Conservation (phyloP, 1,140 invertebrate genomes). For the Neelides sp. region DNA sequence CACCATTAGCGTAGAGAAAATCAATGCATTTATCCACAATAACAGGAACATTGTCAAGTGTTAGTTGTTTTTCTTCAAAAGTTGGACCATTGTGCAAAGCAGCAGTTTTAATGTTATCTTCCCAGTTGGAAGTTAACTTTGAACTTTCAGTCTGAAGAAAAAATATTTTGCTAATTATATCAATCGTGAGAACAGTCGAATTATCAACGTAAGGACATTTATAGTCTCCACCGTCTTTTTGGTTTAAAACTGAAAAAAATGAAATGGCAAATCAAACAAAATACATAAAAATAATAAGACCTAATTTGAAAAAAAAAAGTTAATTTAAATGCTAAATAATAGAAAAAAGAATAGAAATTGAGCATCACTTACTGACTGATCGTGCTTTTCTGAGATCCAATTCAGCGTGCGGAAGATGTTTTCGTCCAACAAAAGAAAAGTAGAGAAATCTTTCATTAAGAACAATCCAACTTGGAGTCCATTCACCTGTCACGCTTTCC, state of each 20-base stretch:
- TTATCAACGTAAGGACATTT: slow-evolving; percentile 31
- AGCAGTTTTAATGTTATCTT: slow-evolving; percentile 54
- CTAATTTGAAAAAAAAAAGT: slow-evolving; percentile 15
- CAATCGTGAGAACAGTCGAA: slow-evolving; percentile 34
- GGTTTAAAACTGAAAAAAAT: slow-evolving; percentile 11
- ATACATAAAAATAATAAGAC: slow-evolving; percentile 12
- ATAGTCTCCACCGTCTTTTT: slow-evolving; percentile 20
- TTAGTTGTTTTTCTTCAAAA: slow-evolving; percentile 70
- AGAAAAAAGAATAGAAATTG: no score
- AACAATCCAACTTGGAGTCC: slow-evolving; percentile 65
- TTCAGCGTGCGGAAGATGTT: slow-evolving; percentile 47
- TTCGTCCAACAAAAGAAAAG: slow-evolving; percentile 44
- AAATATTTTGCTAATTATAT: slow-evolving; percentile 34
- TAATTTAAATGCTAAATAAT: slow-evolving; percentile 17
- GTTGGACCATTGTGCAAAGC: slow-evolving; percentile 60
- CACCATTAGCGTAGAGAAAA: slow-evolving; percentile 71
- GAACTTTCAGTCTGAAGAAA: slow-evolving; percentile 50
- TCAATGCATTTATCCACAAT: slow-evolving; percentile 82
- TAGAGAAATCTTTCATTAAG: slow-evolving; percentile 54
- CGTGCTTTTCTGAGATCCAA: slow-evolving; percentile 64
- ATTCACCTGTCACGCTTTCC: slow-evolving; percentile 52
- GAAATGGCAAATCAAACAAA: slow-evolving; percentile 7
- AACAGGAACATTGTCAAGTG: slow-evolving; percentile 69
- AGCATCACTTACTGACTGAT: slow-evolving; percentile 59
- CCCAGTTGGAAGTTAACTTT: slow-evolving; percentile 43